These are phyloP conservation scores for Planiliza haematocheilus DNA, from an alignment of 2,113 vertebrate genomes.

Conservation along the genomic window DNA sequence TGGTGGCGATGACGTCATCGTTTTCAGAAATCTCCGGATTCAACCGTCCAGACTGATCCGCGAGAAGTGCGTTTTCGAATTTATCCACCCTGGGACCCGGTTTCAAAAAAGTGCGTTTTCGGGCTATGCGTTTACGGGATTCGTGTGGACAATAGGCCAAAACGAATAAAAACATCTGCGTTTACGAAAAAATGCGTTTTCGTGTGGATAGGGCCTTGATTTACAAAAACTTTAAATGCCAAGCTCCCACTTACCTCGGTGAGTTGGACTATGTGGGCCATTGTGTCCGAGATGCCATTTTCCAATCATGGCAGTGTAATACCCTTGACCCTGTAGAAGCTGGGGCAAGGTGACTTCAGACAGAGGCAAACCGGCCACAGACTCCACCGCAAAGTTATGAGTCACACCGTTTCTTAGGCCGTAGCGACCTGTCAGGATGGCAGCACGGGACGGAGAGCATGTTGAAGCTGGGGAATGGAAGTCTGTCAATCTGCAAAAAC, in stretches of 20 bases:
- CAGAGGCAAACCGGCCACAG: constrained; percentile 90
- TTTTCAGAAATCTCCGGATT: too few species aligned
- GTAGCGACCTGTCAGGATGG: constrained; percentile 92
- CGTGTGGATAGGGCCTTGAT: too few species aligned
- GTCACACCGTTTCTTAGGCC: constrained; percentile 93
- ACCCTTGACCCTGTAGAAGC: constrained; percentile 87
- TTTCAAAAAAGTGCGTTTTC: too few species aligned
- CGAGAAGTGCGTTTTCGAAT: too few species aligned
- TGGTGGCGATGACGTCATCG: too few species aligned
- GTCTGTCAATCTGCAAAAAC: constrained; percentile 87
- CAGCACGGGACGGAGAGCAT: constrained; percentile 94
- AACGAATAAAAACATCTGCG: too few species aligned
- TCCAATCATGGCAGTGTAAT: constrained; percentile 91
- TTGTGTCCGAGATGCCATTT: constrained; percentile 98
- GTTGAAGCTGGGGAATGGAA: constrained; percentile 96
- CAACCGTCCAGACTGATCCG: too few species aligned
- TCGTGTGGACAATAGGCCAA: too few species aligned
- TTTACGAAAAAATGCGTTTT: too few species aligned
- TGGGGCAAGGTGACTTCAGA: constrained; percentile 92
- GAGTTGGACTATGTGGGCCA: constrained; percentile 85
- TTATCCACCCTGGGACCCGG: too few species aligned
- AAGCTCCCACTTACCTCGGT: constrained; percentile 85
- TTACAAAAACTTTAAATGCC: not conserved
- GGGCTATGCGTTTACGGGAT: too few species aligned
- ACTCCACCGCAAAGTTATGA: constrained; percentile 90